Conservation (phyloP, 35 echinoderm and acorn worm species). For the Ophiothrix spiculata region DNA sequence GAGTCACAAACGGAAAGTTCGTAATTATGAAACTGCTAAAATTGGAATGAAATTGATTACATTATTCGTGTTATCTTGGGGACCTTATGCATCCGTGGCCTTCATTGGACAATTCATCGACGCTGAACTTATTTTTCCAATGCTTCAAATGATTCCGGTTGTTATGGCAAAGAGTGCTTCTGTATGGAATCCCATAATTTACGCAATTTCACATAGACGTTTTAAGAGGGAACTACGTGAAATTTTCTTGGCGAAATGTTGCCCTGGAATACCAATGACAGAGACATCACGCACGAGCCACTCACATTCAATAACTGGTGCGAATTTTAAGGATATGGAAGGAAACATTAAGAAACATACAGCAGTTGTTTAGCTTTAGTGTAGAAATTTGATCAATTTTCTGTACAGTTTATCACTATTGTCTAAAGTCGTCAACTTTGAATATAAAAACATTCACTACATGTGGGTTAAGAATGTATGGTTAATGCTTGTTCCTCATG, state of each 20-base stretch:
- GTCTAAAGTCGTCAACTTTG: too few relatives aligned
- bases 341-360: too few relatives aligned
- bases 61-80: constrained; percentile 60
- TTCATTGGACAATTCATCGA: constrained; percentile 54
- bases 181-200: constrained; percentile 83
- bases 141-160: constrained; percentile 51
- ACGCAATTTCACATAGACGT: constrained; percentile 70
- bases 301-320: too few relatives aligned
- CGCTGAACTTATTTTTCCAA: constrained; percentile 15
- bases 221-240: constrained; percentile 53
- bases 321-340: too few relatives aligned
- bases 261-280: not conserved
- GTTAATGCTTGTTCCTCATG: too few relatives aligned
- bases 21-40: constrained; percentile 42
- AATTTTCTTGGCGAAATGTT: constrained; percentile 15
- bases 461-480: too few relatives aligned
- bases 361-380: too few relatives aligned
- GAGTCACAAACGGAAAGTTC: not conserved
- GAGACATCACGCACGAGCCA: too few relatives aligned
- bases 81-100: constrained; percentile 65
- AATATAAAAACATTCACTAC: too few relatives aligned
- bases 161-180: constrained; percentile 75
- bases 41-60: constrained; percentile 65
- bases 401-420: too few relatives aligned
- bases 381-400: too few relatives aligned